Conservation (phyloP, 1,140 invertebrate genomes). For the Belonocnema kinseyi region DNA sequence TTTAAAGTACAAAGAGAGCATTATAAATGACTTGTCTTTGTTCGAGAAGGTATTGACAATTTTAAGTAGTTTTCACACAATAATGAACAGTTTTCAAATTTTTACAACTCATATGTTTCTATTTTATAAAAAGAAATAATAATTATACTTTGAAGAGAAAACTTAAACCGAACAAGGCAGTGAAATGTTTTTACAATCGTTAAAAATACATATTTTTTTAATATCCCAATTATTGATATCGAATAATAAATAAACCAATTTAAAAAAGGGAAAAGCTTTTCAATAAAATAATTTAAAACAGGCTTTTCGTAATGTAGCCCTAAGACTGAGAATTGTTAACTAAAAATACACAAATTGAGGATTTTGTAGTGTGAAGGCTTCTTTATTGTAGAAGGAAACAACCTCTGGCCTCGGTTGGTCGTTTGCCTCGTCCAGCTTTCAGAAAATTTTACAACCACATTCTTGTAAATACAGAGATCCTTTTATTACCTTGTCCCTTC, state of each 20-base stretch:
- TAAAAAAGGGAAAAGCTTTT: too few species aligned
- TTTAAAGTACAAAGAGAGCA: neutral
- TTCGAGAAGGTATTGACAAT: neutral
- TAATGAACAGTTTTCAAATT: neutral
- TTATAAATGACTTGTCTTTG: neutral
- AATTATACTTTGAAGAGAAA: too few species aligned
- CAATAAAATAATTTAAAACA: neutral
- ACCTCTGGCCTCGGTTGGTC: slow-evolving; percentile 30
- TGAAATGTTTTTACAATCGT: too few species aligned
- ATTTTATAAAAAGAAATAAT: too few species aligned
- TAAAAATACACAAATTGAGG: neutral
- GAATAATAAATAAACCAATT: too few species aligned
- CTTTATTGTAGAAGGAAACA: slow-evolving; percentile 21
- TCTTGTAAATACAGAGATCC: slow-evolving; percentile 8
- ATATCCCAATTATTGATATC: too few species aligned
- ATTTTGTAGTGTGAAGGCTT: slow-evolving; percentile 15
- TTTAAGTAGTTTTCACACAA: neutral
- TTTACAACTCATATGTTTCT: too few species aligned
- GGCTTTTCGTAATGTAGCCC: neutral
- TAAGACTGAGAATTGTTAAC: neutral
- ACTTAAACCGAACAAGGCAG: too few species aligned
- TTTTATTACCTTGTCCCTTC: slow-evolving; percentile 16
- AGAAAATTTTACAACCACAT: slow-evolving; percentile 32
- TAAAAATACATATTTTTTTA: too few species aligned
- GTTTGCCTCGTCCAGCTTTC: slow-evolving; percentile 29